phyloP scores from a whole-genome alignment of 2,113 vertebrate genomes.

The Helogale parvula region DNA sequence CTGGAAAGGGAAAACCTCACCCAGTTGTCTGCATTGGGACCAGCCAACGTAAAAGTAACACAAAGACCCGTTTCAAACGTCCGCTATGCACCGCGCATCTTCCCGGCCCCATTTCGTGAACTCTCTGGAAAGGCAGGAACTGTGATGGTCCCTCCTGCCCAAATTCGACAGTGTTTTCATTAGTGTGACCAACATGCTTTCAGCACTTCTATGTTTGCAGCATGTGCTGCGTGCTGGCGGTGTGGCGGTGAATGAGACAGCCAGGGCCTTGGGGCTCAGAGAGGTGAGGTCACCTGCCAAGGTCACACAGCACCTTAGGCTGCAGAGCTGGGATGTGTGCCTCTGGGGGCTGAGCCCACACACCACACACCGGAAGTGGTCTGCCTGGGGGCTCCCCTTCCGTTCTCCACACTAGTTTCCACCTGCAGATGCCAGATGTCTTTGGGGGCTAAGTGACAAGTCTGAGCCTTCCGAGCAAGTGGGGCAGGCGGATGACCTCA shows the following conservation, averaged over 20 bases:
- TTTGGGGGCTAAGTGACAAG: neutral
- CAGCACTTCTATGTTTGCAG: neutral
- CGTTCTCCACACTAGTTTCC: neutral
- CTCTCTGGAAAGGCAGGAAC: neutral
- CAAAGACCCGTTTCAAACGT: neutral
- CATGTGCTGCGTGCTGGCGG: neutral
- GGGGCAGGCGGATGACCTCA: neutral
- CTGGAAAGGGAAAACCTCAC: neutral
- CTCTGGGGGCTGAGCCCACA: neutral
- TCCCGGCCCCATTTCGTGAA: neutral
- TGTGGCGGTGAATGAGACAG: neutral
- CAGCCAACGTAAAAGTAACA: neutral
- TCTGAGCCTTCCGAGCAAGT: neutral
- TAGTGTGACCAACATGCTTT: neutral
- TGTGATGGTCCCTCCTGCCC: too few species aligned
- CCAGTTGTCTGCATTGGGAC: neutral
- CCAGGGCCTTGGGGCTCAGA: neutral
- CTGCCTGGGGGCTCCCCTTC: neutral
- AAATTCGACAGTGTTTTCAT: neutral
- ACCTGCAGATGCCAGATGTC: neutral
- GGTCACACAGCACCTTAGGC: neutral
- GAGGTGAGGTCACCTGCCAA: neutral
- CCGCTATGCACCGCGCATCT: neutral
- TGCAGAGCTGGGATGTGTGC: neutral
- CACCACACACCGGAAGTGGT: accelerated